Conservation (phyloP, 2,113 vertebrate species). For the Ictidomys tridecemlineatus region DNA sequence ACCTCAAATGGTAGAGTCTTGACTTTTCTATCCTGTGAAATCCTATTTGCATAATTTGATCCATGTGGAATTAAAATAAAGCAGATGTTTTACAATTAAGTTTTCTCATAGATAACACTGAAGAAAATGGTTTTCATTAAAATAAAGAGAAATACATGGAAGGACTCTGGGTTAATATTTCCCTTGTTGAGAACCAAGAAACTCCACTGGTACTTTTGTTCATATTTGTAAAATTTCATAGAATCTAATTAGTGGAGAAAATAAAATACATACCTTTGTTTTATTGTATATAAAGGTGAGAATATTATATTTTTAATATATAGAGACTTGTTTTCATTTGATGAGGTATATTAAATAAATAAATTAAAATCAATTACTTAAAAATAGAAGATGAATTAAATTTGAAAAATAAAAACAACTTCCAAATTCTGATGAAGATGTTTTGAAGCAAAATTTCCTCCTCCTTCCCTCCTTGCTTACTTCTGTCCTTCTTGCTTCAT, state of each 20-base stretch:
- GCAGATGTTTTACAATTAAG: not conserved
- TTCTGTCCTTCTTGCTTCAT: rapidly evolving
- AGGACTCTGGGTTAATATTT: not conserved
- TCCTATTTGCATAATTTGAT: not conserved
- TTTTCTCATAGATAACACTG: not conserved
- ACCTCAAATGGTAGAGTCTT: not conserved
- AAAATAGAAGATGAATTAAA: not conserved
- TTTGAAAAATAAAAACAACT: constrained; percentile 16
- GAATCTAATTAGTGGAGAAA: not conserved
- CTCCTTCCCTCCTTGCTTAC: too few relatives aligned
- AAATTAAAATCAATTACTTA: not conserved
- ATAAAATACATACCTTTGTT: not conserved
- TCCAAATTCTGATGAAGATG: not conserved
- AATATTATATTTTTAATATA: not conserved
- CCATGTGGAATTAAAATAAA: not conserved
- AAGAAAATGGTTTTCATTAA: not conserved
- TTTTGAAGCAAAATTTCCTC: not conserved
- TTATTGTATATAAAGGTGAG: not conserved
- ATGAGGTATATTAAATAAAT: not conserved
- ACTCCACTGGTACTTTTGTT: not conserved
- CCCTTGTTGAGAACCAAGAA: not conserved
- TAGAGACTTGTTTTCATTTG: not conserved
- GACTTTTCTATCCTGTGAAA: not conserved
- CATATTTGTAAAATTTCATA: not conserved
- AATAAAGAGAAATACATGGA: not conserved